These are phyloP conservation scores for Catharus minimus DNA, from an alignment of 2,113 vertebrate genomes.

Conservation along the genomic window DNA sequence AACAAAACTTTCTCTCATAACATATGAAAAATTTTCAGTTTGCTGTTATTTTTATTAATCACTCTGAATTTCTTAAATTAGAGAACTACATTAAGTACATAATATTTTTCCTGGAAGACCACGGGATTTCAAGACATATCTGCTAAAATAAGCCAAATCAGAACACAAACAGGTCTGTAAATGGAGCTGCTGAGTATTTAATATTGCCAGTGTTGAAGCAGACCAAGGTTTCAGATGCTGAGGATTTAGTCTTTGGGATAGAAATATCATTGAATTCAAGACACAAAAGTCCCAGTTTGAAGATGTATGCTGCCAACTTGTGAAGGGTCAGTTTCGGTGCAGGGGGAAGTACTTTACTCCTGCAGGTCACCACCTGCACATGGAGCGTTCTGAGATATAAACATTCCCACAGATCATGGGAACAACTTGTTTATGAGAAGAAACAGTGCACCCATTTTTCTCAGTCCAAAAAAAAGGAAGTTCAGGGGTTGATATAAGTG, in stretches of 20 bases:
- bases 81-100: neutral
- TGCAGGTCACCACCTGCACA: constrained; percentile 53
- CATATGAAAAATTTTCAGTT: neutral
- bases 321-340: neutral
- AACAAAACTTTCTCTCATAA: neutral
- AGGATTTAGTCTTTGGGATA: neutral
- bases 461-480: constrained; percentile 28
- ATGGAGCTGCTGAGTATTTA: neutral
- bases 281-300: neutral
- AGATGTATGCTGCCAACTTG: neutral
- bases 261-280: neutral
- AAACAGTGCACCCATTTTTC: constrained; percentile 45
- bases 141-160: neutral
- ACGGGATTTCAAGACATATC: neutral
- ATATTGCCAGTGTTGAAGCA: neutral
- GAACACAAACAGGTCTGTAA: neutral
- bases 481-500: constrained; percentile 55
- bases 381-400: neutral
- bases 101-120: neutral
- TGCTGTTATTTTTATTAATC: neutral
- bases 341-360: constrained; percentile 23
- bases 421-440: constrained; percentile 61
- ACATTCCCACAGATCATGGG: constrained; percentile 61
- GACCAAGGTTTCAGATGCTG: neutral
- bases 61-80: neutral